These are phyloP conservation scores for Nomada hirtipes DNA, from an alignment of 2,888 invertebrate species.

Conservation along the genomic window DNA sequence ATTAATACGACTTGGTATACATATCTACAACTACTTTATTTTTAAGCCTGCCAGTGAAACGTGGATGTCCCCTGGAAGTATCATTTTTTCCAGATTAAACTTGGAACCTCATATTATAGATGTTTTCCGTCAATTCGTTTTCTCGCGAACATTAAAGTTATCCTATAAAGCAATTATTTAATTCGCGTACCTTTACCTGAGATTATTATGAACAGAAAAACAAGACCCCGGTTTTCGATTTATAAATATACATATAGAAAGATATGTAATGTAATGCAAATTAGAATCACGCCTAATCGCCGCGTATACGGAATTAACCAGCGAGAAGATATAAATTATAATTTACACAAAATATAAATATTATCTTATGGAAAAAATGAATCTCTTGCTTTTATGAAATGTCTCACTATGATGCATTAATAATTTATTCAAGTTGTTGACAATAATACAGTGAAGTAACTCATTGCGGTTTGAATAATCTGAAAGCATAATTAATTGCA, in stretches of 20 bases:
- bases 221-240: not conserved
- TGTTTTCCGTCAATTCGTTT: conserved; percentile 98
- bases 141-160: conserved; percentile 89
- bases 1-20: too few relatives aligned
- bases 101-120: conserved; percentile 97
- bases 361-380: too few relatives aligned
- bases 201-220: not conserved
- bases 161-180: conserved; percentile 11
- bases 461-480: conserved; percentile 14
- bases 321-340: not conserved
- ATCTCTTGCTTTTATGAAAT: too few relatives aligned
- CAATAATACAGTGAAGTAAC: conserved; percentile 20
- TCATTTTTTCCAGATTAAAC: conserved; percentile 94
- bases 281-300: too few relatives aligned
- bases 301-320: too few relatives aligned
- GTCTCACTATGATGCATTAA: not conserved
- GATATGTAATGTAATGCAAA: conserved; percentile 27
- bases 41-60: too few relatives aligned
- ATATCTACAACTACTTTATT: too few relatives aligned
- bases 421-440: not conserved
- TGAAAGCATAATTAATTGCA: conserved; percentile 16
- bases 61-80: too few relatives aligned
- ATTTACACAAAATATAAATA: not conserved
- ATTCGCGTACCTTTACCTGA: conserved; percentile 6
- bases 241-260: not conserved